These are phyloP conservation scores for Cheilosia impressa DNA, from an alignment of 2,888 invertebrate genomes.

Conservation along the genomic window DNA sequence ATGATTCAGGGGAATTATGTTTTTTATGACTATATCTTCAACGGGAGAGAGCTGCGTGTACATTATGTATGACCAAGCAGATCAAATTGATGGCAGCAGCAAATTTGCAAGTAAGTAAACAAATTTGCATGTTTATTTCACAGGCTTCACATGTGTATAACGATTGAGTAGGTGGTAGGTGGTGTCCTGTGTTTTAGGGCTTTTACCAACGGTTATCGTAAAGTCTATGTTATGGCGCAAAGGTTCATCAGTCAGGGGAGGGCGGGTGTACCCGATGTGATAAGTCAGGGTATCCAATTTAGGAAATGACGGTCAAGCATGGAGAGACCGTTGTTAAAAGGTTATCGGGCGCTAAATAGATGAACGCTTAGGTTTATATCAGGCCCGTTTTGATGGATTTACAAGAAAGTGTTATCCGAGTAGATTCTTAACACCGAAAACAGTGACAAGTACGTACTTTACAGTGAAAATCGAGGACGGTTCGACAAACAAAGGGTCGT, in stretches of 20 bases:
- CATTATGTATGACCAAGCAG: not conserved
- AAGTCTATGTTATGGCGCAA: not conserved
- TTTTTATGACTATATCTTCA: conserved; percentile 50
- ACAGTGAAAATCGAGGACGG: not conserved
- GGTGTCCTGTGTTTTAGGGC: not conserved
- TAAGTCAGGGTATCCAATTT: conserved; percentile 10
- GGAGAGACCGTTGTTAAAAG: conserved; percentile 9
- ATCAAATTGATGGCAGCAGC: conserved; percentile 35
- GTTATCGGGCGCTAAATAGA: not conserved
- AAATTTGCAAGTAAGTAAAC: conserved; percentile 58
- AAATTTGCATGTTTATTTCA: conserved; percentile 48
- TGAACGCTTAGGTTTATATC: not conserved
- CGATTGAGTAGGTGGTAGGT: not conserved
- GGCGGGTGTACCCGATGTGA: not conserved
- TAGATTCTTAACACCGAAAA: not conserved
- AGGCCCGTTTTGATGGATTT: not conserved
- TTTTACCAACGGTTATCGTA: not conserved
- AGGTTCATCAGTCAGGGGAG: not conserved
- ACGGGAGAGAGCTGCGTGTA: not conserved
- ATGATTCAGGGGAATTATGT: conserved; percentile 41
- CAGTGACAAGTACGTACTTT: not conserved
- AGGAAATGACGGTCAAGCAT: conserved; percentile 7
- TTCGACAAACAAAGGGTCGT: not conserved
- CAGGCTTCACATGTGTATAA: not conserved
- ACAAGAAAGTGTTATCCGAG: not conserved